Percentiles rank a stretch among this genome's conserved stretches.
phyloP scores from a whole-genome alignment of 2,113 vertebrate species.

The Bos taurus region ARS-UCD2.0 NC_037335.1:87709001-87709500 shows the following conservation, averaged over 20 bases:
- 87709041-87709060: background rate
- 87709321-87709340: too few relatives aligned
- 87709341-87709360: too few relatives aligned
- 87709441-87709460: too few relatives aligned
- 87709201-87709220: background rate
- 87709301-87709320: too few relatives aligned
- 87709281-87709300: background rate
- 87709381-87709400: too few relatives aligned
- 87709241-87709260: background rate
- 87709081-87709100: background rate
- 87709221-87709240: background rate
- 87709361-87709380: too few relatives aligned
- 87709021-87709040: background rate
- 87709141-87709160: background rate
- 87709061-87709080: background rate
- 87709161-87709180: too few relatives aligned
- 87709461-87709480: too few relatives aligned
- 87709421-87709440: too few relatives aligned
- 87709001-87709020: background rate
- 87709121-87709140: background rate
- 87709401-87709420: too few relatives aligned
- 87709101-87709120: background rate
- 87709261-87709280: accelerated
- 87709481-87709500: too few relatives aligned
- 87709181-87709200: background rate